Conservation (phyloP, 2,113 vertebrate species). For the Poecilia latipinna region DNA sequence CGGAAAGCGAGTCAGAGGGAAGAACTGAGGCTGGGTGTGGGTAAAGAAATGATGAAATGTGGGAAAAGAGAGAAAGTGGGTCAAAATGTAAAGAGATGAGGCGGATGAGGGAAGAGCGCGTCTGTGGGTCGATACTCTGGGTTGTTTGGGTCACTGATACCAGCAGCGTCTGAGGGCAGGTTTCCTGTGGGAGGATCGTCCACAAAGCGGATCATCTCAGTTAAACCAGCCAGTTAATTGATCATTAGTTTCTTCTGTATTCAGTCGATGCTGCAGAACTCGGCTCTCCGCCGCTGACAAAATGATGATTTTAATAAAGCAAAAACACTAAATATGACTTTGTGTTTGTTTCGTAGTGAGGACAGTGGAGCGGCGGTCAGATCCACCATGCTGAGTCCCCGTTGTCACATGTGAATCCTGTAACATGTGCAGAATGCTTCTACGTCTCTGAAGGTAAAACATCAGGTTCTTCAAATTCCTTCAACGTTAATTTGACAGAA, state of each 20-base stretch:
- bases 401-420: constrained; percentile 70
- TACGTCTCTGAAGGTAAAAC: constrained; percentile 65
- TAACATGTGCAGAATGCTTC: constrained; percentile 22
- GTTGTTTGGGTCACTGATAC: constrained; percentile 69
- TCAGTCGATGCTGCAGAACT: constrained; percentile 1
- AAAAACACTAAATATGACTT: neutral
- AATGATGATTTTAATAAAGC: neutral
- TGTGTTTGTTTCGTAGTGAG: constrained; percentile 1
- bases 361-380: constrained; percentile 34
- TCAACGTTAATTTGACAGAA: too few relatives aligned
- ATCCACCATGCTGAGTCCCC: constrained; percentile 45
- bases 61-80: constrained; percentile 20
- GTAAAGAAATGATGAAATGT: constrained; percentile 22
- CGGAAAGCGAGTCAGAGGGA: constrained; percentile 38
- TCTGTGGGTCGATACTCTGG: constrained; percentile 59
- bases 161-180: constrained; percentile 37
- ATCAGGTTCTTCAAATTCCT: neutral
- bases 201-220: constrained; percentile 28
- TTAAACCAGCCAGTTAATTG: constrained; percentile 34
- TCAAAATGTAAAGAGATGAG: constrained; percentile 20
- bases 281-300: neutral
- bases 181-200: constrained; percentile 48
- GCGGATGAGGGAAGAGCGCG: constrained; percentile 7
- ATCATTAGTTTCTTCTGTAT: constrained; percentile 30
- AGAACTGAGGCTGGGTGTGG: constrained; percentile 18